Percentiles rank a stretch among this genome's conserved stretches.
Evolutionary conservation across 1,140 invertebrate genomes (phyloP).

Genomic region (Popillia japonica): DNA sequence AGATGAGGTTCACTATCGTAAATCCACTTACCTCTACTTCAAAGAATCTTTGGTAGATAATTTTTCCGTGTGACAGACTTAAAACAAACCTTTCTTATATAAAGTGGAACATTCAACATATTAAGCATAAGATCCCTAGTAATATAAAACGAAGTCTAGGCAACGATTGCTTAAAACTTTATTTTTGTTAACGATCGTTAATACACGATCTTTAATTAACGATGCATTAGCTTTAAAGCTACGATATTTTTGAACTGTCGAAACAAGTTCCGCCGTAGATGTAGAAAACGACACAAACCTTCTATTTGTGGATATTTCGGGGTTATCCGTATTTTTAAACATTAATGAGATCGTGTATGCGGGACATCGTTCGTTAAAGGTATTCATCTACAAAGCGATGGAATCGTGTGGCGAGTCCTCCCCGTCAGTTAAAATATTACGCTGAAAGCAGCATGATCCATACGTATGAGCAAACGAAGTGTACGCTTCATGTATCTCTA

Average conservation of each 20-base stretch:
- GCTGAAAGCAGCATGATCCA: background rate
- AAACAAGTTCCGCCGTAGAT: background rate
- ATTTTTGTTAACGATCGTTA: too few relatives aligned
- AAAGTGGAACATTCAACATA: too few relatives aligned
- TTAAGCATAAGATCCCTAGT: too few relatives aligned
- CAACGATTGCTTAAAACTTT: too few relatives aligned
- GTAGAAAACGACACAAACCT: background rate
- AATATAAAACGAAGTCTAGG: too few relatives aligned
- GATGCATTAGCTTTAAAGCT: too few relatives aligned
- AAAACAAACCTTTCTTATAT: too few relatives aligned
- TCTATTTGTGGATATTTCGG: background rate
- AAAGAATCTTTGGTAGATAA: too few relatives aligned
- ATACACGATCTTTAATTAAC: too few relatives aligned
- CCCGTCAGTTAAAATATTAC: slow-evolving; percentile 5
- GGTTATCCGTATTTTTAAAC: background rate
- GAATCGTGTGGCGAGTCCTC: background rate
- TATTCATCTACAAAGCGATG: background rate
- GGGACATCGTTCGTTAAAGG: slow-evolving; percentile 1
- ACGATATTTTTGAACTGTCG: background rate
- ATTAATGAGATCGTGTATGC: background rate
- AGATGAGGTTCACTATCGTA: too few relatives aligned
- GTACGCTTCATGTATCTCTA: background rate
- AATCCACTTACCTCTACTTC: too few relatives aligned
- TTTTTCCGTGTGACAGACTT: too few relatives aligned
- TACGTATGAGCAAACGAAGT: background rate